Percentiles rank a stretch among this genome's conserved stretches.
phyloP scores from a whole-genome alignment of 1,140 invertebrate genomes.

The Pseudomyrmex cubaensis region DNA sequence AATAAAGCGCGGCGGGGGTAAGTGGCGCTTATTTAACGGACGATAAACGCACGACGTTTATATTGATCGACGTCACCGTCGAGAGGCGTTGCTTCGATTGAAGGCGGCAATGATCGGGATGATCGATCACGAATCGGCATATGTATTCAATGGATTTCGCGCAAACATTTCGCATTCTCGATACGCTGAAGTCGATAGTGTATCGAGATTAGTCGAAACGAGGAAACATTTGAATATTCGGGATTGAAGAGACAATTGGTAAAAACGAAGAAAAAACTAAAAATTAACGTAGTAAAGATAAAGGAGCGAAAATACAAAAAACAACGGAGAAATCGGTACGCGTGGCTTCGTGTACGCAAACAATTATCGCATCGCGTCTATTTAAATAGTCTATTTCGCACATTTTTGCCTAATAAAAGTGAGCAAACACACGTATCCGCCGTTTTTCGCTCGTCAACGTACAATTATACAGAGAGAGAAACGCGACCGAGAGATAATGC shows the following conservation, averaged over 20 bases:
- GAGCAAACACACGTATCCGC: background rate
- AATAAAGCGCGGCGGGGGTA: background rate
- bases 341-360: constrained; percentile 25
- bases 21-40: constrained; percentile 11
- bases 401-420: background rate
- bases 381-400: constrained; percentile 32
- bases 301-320: background rate
- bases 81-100: constrained; percentile 2
- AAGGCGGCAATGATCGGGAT: background rate
- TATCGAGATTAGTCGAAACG: too few species aligned
- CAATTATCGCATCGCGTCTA: constrained; percentile 11
- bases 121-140: constrained; percentile 21
- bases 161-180: background rate
- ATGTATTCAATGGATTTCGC: background rate
- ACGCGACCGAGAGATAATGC: background rate
- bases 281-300: background rate
- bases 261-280: background rate
- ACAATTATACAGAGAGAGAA: too few species aligned
- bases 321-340: constrained; percentile 12
- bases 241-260: too few species aligned
- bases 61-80: constrained; percentile 32
- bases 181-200: too few species aligned
- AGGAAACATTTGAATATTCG: too few species aligned
- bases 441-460: background rate
- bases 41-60: constrained; percentile 14